Evolutionary conservation across 2,888 invertebrate genomes (phyloP).

Genomic region (Encarsia formosa): DNA sequence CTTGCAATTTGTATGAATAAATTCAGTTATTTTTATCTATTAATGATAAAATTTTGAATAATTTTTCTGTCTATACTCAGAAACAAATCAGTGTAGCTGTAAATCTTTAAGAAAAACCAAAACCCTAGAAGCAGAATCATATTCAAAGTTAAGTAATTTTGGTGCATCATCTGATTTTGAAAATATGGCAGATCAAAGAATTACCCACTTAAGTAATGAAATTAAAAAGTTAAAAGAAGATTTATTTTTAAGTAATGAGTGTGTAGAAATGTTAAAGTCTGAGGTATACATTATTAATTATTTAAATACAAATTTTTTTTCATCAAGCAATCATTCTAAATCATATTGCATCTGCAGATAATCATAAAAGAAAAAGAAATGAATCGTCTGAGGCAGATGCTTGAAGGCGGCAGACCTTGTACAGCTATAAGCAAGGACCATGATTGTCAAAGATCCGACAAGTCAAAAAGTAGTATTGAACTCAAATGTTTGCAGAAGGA

Average conservation of each 20-base stretch:
- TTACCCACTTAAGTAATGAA: slow-evolving; percentile 45
- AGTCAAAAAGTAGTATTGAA: slow-evolving; percentile 9
- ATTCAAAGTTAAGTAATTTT: too few species aligned
- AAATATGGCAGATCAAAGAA: slow-evolving; percentile 46
- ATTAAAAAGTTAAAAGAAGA: slow-evolving; percentile 45
- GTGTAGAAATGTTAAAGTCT: slow-evolving; percentile 39
- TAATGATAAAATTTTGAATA: background rate
- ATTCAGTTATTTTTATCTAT: background rate
- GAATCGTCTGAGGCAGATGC: slow-evolving; percentile 61
- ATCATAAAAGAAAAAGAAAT: slow-evolving; percentile 64
- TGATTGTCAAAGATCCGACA: slow-evolving; percentile 59
- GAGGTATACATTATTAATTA: slow-evolving; percentile 39
- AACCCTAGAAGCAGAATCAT: slow-evolving; percentile 43
- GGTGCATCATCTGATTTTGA: too few species aligned
- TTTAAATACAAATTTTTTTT: background rate
- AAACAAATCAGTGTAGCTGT: too few species aligned
- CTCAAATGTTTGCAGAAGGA: slow-evolving; percentile 54
- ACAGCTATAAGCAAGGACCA: slow-evolving; percentile 65
- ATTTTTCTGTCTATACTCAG: too few species aligned
- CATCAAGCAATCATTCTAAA: background rate
- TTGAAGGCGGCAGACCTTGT: slow-evolving; percentile 69
- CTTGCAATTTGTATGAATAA: too few species aligned
- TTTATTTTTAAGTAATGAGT: slow-evolving; percentile 41
- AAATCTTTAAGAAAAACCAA: slow-evolving; percentile 46
- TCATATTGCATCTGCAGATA: slow-evolving; percentile 34